Percentiles rank a stretch among this genome's conserved stretches.
Conservation (phyloP, 2,888 invertebrate genomes). For the Pandemis heparana region DNA sequence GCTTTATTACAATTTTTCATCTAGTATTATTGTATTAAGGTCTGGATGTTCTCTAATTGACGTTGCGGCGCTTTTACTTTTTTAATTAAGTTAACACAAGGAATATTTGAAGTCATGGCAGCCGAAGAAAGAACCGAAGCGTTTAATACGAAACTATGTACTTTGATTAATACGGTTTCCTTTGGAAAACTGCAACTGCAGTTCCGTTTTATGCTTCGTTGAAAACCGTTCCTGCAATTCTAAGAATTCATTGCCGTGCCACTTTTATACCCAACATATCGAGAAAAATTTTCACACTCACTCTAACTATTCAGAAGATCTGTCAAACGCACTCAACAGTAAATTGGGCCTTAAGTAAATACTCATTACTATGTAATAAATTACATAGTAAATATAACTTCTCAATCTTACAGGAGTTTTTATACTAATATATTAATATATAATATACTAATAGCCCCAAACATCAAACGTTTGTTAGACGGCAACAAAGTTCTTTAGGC, state of each 20-base stretch:
- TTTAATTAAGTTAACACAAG: no score
- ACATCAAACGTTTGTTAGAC: neutral
- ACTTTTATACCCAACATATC: neutral
- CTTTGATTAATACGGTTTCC: conserved; percentile 27
- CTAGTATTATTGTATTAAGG: no score
- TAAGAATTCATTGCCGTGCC: conserved; percentile 1
- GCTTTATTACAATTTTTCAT: no score
- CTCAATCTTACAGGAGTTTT: no score
- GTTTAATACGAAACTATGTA: conserved; percentile 14
- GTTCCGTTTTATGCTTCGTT: conserved; percentile 12
- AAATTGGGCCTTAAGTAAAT: no score
- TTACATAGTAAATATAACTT: no score
- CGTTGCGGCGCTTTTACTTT: neutral
- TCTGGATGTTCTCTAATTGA: neutral
- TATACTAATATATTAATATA: no score
- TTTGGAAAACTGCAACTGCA: conserved; percentile 23
- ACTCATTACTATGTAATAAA: no score
- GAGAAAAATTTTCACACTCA: neutral
- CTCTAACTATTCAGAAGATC: neutral
- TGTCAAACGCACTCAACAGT: no score
- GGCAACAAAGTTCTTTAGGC: neutral
- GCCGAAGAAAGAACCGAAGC: conserved; percentile 12
- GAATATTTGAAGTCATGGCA: neutral
- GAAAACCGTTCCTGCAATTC: conserved; percentile 1
- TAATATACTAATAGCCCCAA: no score